Conservation (phyloP, 37 sponge, comb jelly and placozoan genomes). For the Cliona cf. orientalis region DNA sequence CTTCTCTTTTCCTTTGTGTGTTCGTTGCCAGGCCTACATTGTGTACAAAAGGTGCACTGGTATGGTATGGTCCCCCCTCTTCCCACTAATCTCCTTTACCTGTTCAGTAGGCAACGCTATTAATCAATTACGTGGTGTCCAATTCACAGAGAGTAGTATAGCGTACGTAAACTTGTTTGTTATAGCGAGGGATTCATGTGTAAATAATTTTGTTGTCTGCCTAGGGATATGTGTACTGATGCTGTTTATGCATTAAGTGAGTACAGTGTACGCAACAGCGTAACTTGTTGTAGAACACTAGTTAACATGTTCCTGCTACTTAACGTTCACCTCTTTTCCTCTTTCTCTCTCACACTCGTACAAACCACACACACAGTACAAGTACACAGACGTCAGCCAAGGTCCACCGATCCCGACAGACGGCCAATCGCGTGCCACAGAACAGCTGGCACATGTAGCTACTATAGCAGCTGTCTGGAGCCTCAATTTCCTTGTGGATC, state of each 20-base stretch:
- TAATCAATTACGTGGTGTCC: too few relatives aligned
- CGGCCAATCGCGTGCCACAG: background rate
- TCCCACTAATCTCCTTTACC: too few relatives aligned
- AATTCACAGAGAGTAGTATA: too few relatives aligned
- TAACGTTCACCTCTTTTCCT: constrained; percentile 1
- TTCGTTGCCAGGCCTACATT: too few relatives aligned
- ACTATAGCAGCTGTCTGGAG: constrained; percentile 68
- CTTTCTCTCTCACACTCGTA: background rate
- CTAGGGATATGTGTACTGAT: background rate
- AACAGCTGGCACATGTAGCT: constrained; percentile 29
- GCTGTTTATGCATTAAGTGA: background rate
- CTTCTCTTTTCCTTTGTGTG: too few relatives aligned
- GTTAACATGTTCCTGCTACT: background rate
- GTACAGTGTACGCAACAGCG: background rate
- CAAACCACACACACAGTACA: background rate
- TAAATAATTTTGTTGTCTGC: too few relatives aligned
- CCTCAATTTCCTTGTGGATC: constrained; percentile 24
- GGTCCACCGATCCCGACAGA: too few relatives aligned
- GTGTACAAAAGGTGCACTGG: too few relatives aligned
- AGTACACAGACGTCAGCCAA: background rate
- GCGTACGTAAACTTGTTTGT: too few relatives aligned
- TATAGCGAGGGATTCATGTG: too few relatives aligned
- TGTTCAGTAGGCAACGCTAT: too few relatives aligned
- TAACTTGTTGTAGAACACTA: background rate
- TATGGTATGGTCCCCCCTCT: too few relatives aligned